A percentile compares a stretch with the other conserved stretches of the same genome.
Conservation (phyloP, 2,797 vertebrate species). For the Alca torda region DNA sequence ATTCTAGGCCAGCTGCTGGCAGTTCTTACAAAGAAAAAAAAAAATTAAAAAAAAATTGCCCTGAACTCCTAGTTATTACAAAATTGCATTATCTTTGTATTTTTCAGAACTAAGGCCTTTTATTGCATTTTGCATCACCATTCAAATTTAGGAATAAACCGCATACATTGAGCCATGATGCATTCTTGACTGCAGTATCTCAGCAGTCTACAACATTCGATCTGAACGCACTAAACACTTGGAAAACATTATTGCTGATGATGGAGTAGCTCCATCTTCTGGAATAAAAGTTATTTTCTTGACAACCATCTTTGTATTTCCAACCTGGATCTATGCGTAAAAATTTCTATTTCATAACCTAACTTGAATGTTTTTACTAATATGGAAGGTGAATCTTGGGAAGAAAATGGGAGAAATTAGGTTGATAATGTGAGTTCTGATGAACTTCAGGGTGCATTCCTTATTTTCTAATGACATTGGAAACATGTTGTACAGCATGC, state of each 20-base stretch:
- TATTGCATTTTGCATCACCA: not conserved
- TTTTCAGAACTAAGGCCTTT: conserved; percentile 38
- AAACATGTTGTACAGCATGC: not conserved
- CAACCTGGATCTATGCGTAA: not conserved
- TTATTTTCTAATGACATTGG: not conserved
- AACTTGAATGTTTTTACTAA: not conserved
- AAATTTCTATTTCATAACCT: not conserved
- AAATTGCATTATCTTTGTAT: conserved; percentile 25
- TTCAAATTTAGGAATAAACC: conserved; percentile 40
- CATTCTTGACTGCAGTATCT: not conserved
- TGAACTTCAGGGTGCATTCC: not conserved
- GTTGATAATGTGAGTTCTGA: not conserved
- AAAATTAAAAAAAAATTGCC: not conserved
- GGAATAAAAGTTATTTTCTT: conserved; percentile 48
- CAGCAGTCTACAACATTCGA: conserved; percentile 10
- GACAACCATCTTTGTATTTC: conserved; percentile 14
- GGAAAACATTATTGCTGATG: conserved; percentile 61
- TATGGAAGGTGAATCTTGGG: not conserved
- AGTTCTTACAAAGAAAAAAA: not conserved
- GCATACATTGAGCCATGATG: conserved; percentile 9
- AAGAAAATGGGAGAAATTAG: not conserved
- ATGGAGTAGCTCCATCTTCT: conserved; percentile 73
- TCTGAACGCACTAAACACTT: not conserved
- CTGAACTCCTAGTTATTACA: conserved; percentile 44
- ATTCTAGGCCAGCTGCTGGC: not conserved